Percentiles rank a stretch among this genome's conserved stretches.
Conservation (phyloP, 2,797 vertebrate genomes). For the Parauchenoglanis ngamensis region DNA sequence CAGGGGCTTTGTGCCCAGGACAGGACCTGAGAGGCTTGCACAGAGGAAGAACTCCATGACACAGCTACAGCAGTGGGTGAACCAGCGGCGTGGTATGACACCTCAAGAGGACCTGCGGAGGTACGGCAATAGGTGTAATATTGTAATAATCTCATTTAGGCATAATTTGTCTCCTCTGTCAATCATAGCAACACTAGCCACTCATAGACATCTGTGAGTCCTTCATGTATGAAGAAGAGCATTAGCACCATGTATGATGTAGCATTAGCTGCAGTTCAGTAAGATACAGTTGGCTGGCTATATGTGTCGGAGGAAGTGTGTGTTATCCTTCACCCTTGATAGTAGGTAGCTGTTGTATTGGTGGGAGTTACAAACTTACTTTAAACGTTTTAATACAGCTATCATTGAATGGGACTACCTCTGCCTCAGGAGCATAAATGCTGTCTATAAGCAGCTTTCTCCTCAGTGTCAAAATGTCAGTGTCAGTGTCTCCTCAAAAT, state of each 20-base stretch:
- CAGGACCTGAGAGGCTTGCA: constrained; percentile 83
- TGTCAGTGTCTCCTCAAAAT: too few species aligned
- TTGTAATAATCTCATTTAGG: not conserved
- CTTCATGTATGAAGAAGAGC: not conserved
- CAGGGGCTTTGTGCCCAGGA: constrained; percentile 78
- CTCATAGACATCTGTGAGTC: not conserved
- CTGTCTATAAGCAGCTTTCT: not conserved
- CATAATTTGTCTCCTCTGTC: not conserved
- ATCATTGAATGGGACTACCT: not conserved
- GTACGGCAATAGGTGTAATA: constrained; percentile 61
- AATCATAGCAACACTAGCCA: not conserved
- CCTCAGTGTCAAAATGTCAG: not conserved
- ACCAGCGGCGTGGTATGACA: constrained; percentile 78
- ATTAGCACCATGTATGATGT: not conserved
- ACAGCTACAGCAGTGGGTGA: constrained; percentile 96
- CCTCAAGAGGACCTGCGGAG: constrained; percentile 85
- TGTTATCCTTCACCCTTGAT: not conserved
- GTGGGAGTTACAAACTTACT: too few species aligned
- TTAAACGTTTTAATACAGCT: not conserved
- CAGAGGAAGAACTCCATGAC: constrained; percentile 96
- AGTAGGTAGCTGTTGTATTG: not conserved
- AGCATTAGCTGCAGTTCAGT: not conserved
- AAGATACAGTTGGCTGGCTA: not conserved
- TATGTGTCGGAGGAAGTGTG: not conserved
- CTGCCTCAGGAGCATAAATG: not conserved